A percentile compares a stretch with the other conserved stretches of the same genome.
phyloP scores from a whole-genome alignment of 1,140 invertebrate species.

The Lepidurus apus region DNA sequence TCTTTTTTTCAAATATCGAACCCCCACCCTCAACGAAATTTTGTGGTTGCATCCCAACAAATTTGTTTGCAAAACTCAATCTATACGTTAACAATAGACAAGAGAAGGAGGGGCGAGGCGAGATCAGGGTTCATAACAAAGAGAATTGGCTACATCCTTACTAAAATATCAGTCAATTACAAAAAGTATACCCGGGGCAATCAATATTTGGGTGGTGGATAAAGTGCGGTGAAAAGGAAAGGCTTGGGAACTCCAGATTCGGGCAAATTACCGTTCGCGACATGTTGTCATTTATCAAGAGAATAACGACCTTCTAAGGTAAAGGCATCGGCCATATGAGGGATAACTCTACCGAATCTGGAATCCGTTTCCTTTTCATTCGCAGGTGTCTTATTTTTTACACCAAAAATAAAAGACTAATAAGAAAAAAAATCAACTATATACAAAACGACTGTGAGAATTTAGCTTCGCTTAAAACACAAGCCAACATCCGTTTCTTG shows the following conservation, averaged over 20 bases:
- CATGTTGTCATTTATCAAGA: background rate
- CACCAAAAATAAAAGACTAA: background rate
- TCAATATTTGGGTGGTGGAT: background rate
- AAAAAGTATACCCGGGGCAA: background rate
- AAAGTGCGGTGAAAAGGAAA: background rate
- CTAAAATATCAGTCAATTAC: background rate
- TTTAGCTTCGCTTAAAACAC: background rate
- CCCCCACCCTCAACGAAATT: background rate
- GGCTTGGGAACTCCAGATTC: constrained; percentile 9
- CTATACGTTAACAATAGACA: constrained; percentile 15
- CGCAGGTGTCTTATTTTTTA: background rate
- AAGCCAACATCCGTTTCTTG: background rate
- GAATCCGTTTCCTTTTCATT: background rate
- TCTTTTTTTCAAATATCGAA: background rate
- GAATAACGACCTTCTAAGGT: background rate
- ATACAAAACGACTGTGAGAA: constrained; percentile 19
- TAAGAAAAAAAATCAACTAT: background rate
- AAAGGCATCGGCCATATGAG: background rate
- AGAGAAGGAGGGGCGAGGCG: constrained; percentile 11
- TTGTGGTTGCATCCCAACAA: background rate
- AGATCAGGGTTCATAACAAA: constrained; percentile 16
- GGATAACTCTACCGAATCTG: background rate
- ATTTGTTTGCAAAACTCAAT: background rate
- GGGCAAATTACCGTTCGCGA: background rate
- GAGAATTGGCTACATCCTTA: background rate